phyloP scores from a whole-genome alignment of 2,113 vertebrate genomes.

The Macrotus californicus region DNA sequence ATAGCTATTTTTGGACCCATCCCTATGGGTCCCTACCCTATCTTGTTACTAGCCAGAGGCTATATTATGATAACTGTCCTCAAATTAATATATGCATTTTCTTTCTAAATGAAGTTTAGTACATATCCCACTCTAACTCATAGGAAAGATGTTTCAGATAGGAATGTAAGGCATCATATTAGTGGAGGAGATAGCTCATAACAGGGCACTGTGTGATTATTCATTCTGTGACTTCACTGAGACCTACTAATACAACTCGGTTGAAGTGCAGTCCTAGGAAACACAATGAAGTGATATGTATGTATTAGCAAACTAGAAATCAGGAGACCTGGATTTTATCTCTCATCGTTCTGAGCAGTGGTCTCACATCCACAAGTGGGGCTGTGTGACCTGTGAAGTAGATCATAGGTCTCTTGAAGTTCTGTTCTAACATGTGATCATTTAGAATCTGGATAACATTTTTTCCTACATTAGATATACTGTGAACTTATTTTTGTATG shows the following conservation, averaged over 20 bases:
- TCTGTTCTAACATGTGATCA: neutral
- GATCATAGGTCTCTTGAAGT: neutral
- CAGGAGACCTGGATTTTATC: neutral
- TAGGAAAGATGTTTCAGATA: neutral
- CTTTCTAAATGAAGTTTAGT: neutral
- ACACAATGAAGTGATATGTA: neutral
- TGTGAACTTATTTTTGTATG: neutral
- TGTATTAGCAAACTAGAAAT: neutral
- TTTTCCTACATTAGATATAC: neutral
- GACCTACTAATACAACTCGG: neutral
- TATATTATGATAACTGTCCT: neutral
- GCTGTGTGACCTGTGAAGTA: neutral
- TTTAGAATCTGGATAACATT: neutral
- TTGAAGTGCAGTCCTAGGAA: neutral
- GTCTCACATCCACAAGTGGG: neutral
- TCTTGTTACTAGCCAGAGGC: neutral
- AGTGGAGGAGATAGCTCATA: neutral
- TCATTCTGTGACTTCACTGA: neutral
- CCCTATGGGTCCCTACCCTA: neutral
- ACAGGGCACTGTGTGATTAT: neutral
- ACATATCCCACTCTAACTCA: neutral
- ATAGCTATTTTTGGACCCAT: neutral
- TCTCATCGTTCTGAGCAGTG: neutral
- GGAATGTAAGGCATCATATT: neutral
- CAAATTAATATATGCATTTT: neutral